Conservation (phyloP, 2,888 invertebrate genomes). For the Andrena camellia region DNA sequence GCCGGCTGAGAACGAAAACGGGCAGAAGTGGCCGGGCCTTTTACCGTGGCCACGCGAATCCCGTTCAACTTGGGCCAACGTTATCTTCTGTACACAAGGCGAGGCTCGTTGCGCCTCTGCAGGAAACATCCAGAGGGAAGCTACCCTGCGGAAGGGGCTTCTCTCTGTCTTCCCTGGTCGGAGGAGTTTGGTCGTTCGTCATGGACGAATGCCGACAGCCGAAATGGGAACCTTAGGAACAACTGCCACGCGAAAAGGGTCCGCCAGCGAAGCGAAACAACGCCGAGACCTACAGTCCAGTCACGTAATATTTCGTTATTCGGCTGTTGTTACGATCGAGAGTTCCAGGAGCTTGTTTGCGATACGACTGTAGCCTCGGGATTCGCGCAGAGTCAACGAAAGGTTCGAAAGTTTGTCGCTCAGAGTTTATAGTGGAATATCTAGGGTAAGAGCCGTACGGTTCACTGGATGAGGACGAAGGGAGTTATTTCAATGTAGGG, state of each 20-base stretch:
- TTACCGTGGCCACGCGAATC: slow-evolving; percentile 11
- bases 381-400: not conserved
- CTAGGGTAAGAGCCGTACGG: not conserved
- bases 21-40: not conserved
- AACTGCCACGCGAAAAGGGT: slow-evolving; percentile 57
- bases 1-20: not conserved
- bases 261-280: slow-evolving; percentile 18
- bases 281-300: slow-evolving; percentile 39
- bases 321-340: slow-evolving; percentile 35
- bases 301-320: slow-evolving; percentile 64
- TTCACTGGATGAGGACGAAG: not conserved
- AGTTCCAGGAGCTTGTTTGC: slow-evolving; percentile 31
- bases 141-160: not conserved
- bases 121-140: not conserved
- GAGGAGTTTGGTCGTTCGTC: slow-evolving; percentile 40
- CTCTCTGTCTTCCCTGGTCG: not conserved
- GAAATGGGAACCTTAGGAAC: slow-evolving; percentile 47
- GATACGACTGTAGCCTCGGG: not conserved
- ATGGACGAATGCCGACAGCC: slow-evolving; percentile 30
- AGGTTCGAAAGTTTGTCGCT: not conserved
- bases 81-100: slow-evolving; percentile 12
- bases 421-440: not conserved
- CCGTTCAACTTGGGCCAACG: slow-evolving; percentile 11
- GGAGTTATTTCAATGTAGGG: not conserved
- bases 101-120: slow-evolving; percentile 2